Evolutionary conservation across 2,113 vertebrate species (phyloP).

Genomic region (Polyodon spathula): DNA sequence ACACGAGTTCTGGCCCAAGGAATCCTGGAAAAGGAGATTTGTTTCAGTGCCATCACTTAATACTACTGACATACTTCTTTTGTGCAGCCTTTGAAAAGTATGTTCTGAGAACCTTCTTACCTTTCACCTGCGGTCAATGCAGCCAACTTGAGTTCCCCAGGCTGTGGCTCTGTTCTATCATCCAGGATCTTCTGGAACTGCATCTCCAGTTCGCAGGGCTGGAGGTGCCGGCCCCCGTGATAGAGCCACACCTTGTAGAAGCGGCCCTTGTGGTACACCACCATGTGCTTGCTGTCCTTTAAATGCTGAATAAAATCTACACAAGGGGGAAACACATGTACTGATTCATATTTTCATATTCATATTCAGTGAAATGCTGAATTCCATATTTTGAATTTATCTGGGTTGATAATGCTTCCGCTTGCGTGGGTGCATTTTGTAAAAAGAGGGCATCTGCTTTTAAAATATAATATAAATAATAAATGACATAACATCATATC

Average conservation of each 20-base stretch:
- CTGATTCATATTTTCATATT: no score
- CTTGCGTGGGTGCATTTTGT: no score
- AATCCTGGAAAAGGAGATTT: slow-evolving; percentile 42
- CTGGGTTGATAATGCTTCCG: no score
- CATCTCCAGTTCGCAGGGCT: slow-evolving; percentile 71
- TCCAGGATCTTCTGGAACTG: slow-evolving; percentile 86
- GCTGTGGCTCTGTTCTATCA: slow-evolving; percentile 64
- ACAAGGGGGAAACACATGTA: slow-evolving; percentile 3
- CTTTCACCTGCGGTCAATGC: slow-evolving; percentile 77
- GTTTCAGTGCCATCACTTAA: no score
- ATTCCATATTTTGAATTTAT: no score
- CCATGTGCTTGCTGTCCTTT: slow-evolving; percentile 72
- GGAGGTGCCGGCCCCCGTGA: slow-evolving; percentile 65
- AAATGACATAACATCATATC: no score
- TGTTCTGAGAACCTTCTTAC: slow-evolving; percentile 31
- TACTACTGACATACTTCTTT: neutral
- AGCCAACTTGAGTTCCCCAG: slow-evolving; percentile 72
- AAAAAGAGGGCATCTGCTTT: no score
- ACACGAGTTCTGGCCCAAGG: slow-evolving; percentile 77
- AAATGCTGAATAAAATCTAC: slow-evolving; percentile 77
- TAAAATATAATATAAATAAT: no score
- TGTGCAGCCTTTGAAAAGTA: neutral
- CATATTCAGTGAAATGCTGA: no score
- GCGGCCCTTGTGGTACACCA: slow-evolving; percentile 79
- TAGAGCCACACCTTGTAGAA: slow-evolving; percentile 83